These are phyloP conservation scores for Chloromyia formosa DNA, from an alignment of 2,888 invertebrate species.

Conservation along the genomic window DNA sequence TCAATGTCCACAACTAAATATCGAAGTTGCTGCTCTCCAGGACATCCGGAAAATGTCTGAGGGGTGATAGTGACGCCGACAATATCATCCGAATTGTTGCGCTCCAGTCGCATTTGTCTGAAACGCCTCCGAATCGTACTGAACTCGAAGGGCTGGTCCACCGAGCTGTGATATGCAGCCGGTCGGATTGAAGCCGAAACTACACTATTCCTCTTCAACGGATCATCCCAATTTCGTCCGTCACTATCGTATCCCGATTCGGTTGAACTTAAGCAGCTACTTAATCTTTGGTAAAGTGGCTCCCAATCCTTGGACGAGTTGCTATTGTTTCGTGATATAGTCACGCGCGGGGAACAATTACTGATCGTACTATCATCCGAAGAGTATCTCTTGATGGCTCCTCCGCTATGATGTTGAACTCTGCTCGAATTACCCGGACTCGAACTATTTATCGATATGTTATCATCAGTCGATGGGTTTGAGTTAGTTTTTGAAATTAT, in stretches of 20 bases:
- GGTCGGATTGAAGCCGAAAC: constrained; percentile 35
- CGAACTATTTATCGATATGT: constrained; percentile 55
- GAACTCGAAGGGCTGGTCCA: constrained; percentile 65
- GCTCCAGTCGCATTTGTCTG: constrained; percentile 72
- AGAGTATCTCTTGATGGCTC: constrained; percentile 56
- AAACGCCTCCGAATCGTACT: constrained; percentile 71
- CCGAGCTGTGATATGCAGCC: constrained; percentile 55
- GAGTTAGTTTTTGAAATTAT: constrained; percentile 43
- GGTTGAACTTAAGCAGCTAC: constrained; percentile 82
- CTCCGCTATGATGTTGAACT: constrained; percentile 51
- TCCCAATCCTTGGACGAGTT: constrained; percentile 69
- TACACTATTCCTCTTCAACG: constrained; percentile 61
- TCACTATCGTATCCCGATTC: constrained; percentile 87
- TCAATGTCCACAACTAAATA: constrained; percentile 73
- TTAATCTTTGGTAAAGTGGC: constrained; percentile 70
- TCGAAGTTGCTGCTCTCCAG: constrained; percentile 69
- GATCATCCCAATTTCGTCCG: constrained; percentile 70
- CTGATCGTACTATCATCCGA: constrained; percentile 59
- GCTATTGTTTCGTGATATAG: constrained; percentile 67
- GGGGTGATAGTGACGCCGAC: constrained; percentile 78
- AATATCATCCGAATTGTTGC: constrained; percentile 73
- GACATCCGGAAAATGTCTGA: constrained; percentile 65
- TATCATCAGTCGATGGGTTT: constrained; percentile 52
- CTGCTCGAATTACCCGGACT: constrained; percentile 56
- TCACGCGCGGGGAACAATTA: constrained; percentile 63